Percentiles rank a stretch among this genome's conserved stretches.
Evolutionary conservation across 2,113 vertebrate genomes (phyloP).

Genomic region (Prunella himalayana): DNA sequence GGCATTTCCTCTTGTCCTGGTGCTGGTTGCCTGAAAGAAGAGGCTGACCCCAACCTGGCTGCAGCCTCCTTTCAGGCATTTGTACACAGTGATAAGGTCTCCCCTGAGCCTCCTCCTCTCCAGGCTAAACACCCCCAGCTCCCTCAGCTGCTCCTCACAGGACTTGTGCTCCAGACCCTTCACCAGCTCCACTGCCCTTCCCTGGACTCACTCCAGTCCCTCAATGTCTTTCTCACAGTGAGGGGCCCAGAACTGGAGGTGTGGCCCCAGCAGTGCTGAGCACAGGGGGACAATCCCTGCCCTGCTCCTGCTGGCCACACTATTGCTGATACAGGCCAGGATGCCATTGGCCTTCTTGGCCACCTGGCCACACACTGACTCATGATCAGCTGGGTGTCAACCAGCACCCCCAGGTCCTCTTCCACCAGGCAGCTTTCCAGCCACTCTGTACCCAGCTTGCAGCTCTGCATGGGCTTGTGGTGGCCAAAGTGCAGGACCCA

Average conservation of each 20-base stretch:
- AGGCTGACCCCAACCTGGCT: fast-evolving
- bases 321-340: not conserved
- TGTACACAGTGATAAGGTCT: fast-evolving
- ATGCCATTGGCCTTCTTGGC: not conserved
- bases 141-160: not conserved
- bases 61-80: not conserved
- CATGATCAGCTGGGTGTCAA: not conserved
- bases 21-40: not conserved
- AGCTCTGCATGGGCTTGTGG: not conserved
- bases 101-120: not conserved
- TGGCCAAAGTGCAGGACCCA: not conserved
- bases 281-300: not conserved
- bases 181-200: fast-evolving
- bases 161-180: not conserved
- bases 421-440: not conserved
- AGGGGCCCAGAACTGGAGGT: not conserved
- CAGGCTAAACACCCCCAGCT: not conserved
- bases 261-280: not conserved
- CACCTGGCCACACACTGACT: not conserved
- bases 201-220: not conserved
- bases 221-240: not conserved
- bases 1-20: not conserved
- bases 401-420: not conserved
- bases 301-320: not conserved
- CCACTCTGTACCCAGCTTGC: not conserved